Evolutionary conservation across 2,797 vertebrate genomes (phyloP).

Genomic region (Diceros bicornis): DNA sequence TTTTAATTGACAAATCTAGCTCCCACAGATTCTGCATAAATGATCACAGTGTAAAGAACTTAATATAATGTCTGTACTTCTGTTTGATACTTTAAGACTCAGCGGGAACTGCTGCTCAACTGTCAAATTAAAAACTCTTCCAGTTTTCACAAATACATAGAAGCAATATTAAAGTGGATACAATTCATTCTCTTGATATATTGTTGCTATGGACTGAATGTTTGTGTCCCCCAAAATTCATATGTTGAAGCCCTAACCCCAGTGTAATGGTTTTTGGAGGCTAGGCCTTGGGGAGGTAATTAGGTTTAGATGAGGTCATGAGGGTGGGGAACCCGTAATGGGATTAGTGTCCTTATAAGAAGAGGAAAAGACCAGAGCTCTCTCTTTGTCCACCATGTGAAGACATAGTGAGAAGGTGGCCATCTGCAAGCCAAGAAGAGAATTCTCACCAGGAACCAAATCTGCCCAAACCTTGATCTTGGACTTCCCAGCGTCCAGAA

Average conservation of each 20-base stretch:
- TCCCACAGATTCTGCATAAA: slow-evolving; percentile 53
- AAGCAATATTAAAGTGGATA: not conserved
- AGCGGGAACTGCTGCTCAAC: slow-evolving; percentile 30
- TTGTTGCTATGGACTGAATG: not conserved
- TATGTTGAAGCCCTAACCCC: not conserved
- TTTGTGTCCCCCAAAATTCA: not conserved
- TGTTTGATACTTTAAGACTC: slow-evolving; percentile 30
- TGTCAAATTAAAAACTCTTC: slow-evolving; percentile 37
- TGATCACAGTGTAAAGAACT: slow-evolving; percentile 64
- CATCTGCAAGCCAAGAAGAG: not conserved
- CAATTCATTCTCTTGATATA: not conserved
- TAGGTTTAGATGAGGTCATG: not conserved
- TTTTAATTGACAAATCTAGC: slow-evolving; percentile 60
- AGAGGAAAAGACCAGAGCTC: not conserved
- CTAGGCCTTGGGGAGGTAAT: not conserved
- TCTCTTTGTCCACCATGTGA: not conserved
- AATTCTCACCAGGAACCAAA: not conserved
- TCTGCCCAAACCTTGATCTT: not conserved
- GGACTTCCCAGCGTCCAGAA: not conserved
- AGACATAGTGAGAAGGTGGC: not conserved
- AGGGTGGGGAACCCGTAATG: not conserved
- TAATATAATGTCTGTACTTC: slow-evolving; percentile 66
- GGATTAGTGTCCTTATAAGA: not conserved
- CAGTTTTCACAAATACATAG: not conserved
- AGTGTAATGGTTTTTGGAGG: not conserved